Percentiles rank a stretch among this genome's conserved stretches.
Evolutionary conservation across 2,113 vertebrate genomes (phyloP).

Genomic region (Zeus faber): DNA sequence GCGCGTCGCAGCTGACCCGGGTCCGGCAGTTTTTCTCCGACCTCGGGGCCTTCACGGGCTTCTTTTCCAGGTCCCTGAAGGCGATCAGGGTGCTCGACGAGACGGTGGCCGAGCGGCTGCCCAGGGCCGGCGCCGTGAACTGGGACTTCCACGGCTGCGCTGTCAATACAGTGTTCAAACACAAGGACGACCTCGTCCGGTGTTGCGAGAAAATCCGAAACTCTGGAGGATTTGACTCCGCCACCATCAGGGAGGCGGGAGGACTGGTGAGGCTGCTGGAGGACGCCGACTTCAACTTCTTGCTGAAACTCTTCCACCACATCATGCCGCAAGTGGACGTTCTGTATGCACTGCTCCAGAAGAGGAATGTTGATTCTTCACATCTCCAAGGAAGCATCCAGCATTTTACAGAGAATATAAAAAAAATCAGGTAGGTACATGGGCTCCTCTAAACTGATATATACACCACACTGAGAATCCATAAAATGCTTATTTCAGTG

Average conservation of each 20-base stretch:
- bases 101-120: constrained; percentile 7
- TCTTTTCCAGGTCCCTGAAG: constrained; percentile 8
- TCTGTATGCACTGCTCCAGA: constrained; percentile 2
- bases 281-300: constrained; percentile 13
- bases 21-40: not conserved
- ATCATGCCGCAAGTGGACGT: constrained; percentile 6
- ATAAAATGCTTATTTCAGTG: no score
- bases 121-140: not conserved
- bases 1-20: not conserved
- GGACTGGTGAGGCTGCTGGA: not conserved
- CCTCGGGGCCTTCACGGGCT: constrained; percentile 2
- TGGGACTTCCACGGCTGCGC: constrained; percentile 7
- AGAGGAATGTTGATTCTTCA: constrained; percentile 21
- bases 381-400: not conserved
- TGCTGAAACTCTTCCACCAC: constrained; percentile 7
- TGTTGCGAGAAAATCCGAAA: not conserved
- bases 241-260: constrained; percentile 7
- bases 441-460: no score
- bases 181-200: not conserved
- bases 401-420: not conserved
- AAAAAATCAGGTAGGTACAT: constrained; percentile 3
- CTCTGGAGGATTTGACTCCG: not conserved
- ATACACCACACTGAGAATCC: not conserved
- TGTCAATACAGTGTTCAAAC: not conserved
- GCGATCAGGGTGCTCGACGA: constrained; percentile 1